A percentile compares a stretch with the other conserved stretches of the same genome.
Conservation (phyloP, 2,888 invertebrate genomes). For the Eumacrocentrus americanus region DNA sequence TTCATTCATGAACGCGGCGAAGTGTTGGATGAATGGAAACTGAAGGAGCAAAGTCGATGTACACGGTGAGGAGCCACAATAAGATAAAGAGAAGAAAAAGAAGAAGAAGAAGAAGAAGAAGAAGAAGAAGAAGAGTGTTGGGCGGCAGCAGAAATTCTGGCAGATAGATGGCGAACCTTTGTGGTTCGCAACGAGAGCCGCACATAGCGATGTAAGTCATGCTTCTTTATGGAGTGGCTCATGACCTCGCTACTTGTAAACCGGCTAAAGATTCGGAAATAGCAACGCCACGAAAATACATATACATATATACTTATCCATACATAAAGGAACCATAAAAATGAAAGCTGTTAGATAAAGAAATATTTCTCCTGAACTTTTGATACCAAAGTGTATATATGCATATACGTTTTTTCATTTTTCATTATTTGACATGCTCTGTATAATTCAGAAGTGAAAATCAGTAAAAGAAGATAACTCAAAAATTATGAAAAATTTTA, state of each 20-base stretch:
- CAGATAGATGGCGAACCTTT: conserved; percentile 55
- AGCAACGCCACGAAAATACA: conserved; percentile 40
- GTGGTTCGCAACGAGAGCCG: conserved; percentile 39
- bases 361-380: background rate
- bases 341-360: background rate
- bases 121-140: conserved; percentile 32
- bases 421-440: no score
- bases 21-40: no score
- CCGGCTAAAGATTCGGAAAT: conserved; percentile 59
- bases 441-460: no score
- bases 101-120: no score
- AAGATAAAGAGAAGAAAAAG: no score
- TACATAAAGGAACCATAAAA: background rate
- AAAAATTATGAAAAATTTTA: no score
- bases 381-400: background rate
- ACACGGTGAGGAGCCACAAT: no score
- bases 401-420: background rate
- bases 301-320: background rate
- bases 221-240: conserved; percentile 58
- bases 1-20: no score
- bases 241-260: conserved; percentile 60
- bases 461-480: no score
- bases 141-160: conserved; percentile 26
- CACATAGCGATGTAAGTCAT: conserved; percentile 58
- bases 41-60: no score